Percentiles rank a stretch among this genome's conserved stretches.
phyloP scores from a whole-genome alignment of 1,140 invertebrate genomes.

The Trichoplusia ni region DNA sequence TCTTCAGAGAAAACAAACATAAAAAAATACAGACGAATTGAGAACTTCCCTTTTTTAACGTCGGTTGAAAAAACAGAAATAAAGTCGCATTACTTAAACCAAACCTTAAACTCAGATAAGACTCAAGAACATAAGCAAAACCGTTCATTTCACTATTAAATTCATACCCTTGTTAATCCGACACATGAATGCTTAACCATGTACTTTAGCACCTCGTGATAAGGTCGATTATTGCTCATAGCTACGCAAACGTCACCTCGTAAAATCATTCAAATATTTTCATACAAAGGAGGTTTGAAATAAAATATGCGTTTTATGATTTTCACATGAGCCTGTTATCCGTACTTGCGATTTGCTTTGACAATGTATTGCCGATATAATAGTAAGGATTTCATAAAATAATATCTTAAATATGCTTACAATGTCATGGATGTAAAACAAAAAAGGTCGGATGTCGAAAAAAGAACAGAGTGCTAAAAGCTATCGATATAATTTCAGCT shows the following conservation, averaged over 20 bases:
- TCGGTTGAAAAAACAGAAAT: not conserved
- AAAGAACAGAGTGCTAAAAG: no score
- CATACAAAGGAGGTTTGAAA: constrained; percentile 12
- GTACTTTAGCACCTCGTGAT: constrained; percentile 3
- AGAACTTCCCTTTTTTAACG: no score
- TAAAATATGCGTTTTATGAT: constrained; percentile 17
- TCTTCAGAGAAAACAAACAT: no score
- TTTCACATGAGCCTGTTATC: constrained; percentile 12
- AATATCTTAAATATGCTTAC: no score
- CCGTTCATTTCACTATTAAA: not conserved
- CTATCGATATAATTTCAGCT: no score
- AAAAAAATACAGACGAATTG: no score
- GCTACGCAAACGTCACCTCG: not conserved
- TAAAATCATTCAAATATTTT: constrained; percentile 19
- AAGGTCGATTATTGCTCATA: constrained; percentile 8
- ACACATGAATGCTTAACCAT: not conserved
- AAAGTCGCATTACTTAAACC: not conserved
- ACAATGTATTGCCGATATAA: not conserved
- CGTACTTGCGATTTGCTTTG: not conserved
- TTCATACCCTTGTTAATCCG: constrained; percentile 2
- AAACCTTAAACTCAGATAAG: not conserved
- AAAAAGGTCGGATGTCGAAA: no score
- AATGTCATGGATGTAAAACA: no score
- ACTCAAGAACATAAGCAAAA: constrained; percentile 8
- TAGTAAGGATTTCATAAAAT: no score